A percentile compares a stretch with the other conserved stretches of the same genome.
Evolutionary conservation across 2,888 invertebrate genomes (phyloP).

Genomic region (Polydrusus cervinus): DNA sequence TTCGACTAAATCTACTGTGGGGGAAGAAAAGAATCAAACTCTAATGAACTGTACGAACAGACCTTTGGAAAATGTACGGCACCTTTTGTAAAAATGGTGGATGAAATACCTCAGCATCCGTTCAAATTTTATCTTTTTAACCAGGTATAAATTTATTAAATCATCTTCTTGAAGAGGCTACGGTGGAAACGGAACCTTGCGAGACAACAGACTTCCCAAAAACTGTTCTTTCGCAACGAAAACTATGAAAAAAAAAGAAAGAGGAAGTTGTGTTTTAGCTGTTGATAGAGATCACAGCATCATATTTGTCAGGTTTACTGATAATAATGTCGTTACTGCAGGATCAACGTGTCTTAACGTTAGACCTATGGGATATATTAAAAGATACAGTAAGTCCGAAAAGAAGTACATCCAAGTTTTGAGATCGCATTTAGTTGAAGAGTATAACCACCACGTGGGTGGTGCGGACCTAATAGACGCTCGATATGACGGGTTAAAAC

Average conservation of each 20-base stretch:
- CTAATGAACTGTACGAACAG: neutral
- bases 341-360: conserved; percentile 36
- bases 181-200: conserved; percentile 58
- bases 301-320: conserved; percentile 28
- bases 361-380: conserved; percentile 12
- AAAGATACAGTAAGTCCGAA: neutral
- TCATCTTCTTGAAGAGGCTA: conserved; percentile 46
- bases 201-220: conserved; percentile 55
- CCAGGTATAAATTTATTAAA: conserved; percentile 21
- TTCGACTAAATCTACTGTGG: too few relatives aligned
- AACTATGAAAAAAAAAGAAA: conserved; percentile 13
- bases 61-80: conserved; percentile 28
- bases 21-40: too few relatives aligned
- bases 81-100: conserved; percentile 23
- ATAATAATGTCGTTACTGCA: conserved; percentile 34
- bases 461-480: neutral
- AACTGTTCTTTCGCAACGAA: conserved; percentile 35
- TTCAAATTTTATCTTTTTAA: conserved; percentile 15
- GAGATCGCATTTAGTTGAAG: neutral
- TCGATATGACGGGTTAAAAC: too few relatives aligned
- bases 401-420: neutral
- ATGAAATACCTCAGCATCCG: conserved; percentile 16
- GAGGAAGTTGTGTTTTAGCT: conserved; percentile 14
- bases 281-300: conserved; percentile 14
- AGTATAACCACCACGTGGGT: neutral